phyloP scores from a whole-genome alignment of 2,113 vertebrate species.

The Clarias magur region DNA sequence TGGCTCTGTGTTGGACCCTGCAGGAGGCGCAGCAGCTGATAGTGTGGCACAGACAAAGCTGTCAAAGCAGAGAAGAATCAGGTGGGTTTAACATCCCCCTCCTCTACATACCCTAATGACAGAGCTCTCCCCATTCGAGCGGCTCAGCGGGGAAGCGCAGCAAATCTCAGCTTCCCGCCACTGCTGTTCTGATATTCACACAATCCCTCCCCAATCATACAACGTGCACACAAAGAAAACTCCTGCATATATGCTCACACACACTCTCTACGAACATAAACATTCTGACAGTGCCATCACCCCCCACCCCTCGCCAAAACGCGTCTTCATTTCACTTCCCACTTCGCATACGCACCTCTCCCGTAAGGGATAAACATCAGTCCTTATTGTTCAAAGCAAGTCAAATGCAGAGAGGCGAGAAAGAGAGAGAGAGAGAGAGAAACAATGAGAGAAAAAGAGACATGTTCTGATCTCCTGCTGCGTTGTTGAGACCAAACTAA shows the following conservation, averaged over 20 bases:
- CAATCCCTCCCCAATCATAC: neutral
- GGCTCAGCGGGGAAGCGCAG: constrained; percentile 42
- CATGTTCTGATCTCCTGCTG: constrained; percentile 11
- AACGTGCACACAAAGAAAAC: constrained; percentile 27
- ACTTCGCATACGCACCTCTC: neutral
- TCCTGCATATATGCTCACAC: neutral
- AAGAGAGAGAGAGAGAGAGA: neutral
- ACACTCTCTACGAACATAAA: neutral
- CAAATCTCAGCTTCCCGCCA: constrained; percentile 46
- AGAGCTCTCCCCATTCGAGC: constrained; percentile 29
- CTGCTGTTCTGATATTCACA: constrained; percentile 21
- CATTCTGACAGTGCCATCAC: constrained; percentile 5
- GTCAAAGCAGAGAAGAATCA: constrained; percentile 57
- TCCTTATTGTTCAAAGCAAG: constrained; percentile 45
- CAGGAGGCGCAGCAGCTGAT: constrained; percentile 47
- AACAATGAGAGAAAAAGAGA: constrained; percentile 24
- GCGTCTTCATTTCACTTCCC: neutral
- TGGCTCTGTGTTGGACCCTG: constrained; percentile 46
- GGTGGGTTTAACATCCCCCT: constrained; percentile 50
- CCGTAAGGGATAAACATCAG: constrained; percentile 22
- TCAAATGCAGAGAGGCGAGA: constrained; percentile 25
- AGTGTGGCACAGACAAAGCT: constrained; percentile 58
- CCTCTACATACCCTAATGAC: constrained; percentile 22
- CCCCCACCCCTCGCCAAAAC: neutral
- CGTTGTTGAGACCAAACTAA: constrained; percentile 12